phyloP scores from a whole-genome alignment of 2,113 vertebrate species.

The Misgurnus mizolepis region DNA sequence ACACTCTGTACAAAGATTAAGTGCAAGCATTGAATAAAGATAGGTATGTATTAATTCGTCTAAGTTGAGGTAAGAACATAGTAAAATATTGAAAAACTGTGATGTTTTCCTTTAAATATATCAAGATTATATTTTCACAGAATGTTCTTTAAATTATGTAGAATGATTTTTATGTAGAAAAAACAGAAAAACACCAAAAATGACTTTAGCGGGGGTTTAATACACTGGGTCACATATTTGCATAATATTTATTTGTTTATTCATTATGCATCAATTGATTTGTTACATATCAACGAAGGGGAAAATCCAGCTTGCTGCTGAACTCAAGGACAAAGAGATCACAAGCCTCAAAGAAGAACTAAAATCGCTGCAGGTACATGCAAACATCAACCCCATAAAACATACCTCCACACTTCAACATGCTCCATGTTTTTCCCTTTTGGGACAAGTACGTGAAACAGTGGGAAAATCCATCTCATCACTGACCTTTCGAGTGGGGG shows the following conservation, averaged over 20 bases:
- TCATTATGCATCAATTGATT: neutral
- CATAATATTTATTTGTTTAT: neutral
- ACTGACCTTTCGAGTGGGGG: constrained; percentile 57
- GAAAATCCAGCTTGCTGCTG: constrained; percentile 81
- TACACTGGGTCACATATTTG: too few species aligned
- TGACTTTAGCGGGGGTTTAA: too few species aligned
- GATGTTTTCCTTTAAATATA: too few species aligned
- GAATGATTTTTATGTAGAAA: too few species aligned
- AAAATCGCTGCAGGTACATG: constrained; percentile 87
- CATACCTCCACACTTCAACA: neutral
- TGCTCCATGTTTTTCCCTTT: constrained; percentile 1
- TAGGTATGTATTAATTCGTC: too few species aligned
- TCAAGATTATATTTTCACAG: too few species aligned
- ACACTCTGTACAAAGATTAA: too few species aligned
- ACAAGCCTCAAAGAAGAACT: constrained; percentile 88
- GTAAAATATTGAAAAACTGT: too few species aligned
- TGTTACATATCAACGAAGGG: constrained; percentile 68
- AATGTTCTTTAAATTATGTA: too few species aligned
- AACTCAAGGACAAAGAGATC: constrained; percentile 92
- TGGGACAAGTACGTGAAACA: constrained; percentile 56
- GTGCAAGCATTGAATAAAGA: too few species aligned
- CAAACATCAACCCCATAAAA: constrained; percentile 3
- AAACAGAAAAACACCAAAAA: too few species aligned
- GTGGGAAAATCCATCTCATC: constrained; percentile 61
- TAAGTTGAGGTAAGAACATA: too few species aligned